Base-by-base conservation (phyloP, 2,113 vertebrate genomes). In the Odontophorus gujanensis region DNA sequence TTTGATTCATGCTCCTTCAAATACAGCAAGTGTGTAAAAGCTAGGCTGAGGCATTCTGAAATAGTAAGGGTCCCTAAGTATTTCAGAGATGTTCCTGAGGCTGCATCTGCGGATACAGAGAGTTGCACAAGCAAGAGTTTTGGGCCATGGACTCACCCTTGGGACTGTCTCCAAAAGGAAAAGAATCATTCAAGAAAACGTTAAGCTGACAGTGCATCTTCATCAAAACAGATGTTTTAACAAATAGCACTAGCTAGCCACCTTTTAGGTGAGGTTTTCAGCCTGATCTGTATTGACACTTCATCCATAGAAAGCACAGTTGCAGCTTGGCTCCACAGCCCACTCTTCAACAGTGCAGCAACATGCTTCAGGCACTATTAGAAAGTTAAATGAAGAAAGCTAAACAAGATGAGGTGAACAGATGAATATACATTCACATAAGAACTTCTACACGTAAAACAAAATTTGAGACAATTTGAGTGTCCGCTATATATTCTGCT, bases 401-500 rank as follows among this genome's bases (percentile, higher is more conserved):
- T 50, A 36, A 63, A 62, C 16, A 53, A 73, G 20, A 12, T 51
- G 24, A 66, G 4, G 3, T 73, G 4, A 8, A 59, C 36, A 82
- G 6, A 55, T 24, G 14, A 1, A n/a, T 19, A 6, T n/a, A 28
- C 38, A 81, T 87, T 81, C 28, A 59, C 4, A 8, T 36, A 48
- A 79, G 59, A 4, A 43, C n/a, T 72, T 65, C 19, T 72, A 47
- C 6, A 15, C 43, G 19, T 58, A 40, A 65, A 88, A 62, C 1
- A 57, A 59, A 71, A 61, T 15, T 20, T 68, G 13, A 80, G 20
- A 38, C 6, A 53, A 73, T 57, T 10, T 61, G 4, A 34, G 66
- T 6, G 0, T 30, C 43, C 1, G 0, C 58, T 36, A 53, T n/a
- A 6, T 69, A 42, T n/a, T 72, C 38, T 67, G 5, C 28, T 57